These are phyloP conservation scores for Chaetodon trifasciatus DNA, from an alignment of 2,797 vertebrate species.

Conservation along the genomic window DNA sequence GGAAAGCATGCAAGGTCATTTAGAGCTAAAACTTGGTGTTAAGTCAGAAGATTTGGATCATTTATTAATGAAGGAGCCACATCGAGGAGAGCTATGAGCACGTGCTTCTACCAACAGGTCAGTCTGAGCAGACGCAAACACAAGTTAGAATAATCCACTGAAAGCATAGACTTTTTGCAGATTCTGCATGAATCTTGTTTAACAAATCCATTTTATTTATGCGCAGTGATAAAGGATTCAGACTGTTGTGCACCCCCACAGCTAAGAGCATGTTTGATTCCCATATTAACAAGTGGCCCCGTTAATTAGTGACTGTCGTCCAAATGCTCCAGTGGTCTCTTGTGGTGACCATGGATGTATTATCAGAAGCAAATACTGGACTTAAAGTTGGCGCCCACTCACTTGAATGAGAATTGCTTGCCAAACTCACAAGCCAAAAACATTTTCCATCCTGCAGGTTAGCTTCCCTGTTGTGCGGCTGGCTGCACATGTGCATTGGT, in stretches of 20 bases:
- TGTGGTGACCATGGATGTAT: background rate
- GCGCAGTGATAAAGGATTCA: no score
- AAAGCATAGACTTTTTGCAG: background rate
- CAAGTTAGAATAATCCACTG: background rate
- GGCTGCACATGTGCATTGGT: background rate
- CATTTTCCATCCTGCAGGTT: background rate
- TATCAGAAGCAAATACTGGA: background rate
- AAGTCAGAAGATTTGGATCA: background rate
- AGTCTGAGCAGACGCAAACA: background rate
- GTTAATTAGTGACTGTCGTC: background rate
- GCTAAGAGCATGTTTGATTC: background rate
- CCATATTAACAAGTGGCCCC: background rate
- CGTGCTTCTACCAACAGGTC: background rate
- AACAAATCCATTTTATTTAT: background rate
- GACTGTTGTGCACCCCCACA: background rate
- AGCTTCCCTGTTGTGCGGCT: background rate
- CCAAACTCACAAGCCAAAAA: background rate
- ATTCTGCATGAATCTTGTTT: background rate
- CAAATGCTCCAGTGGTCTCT: background rate
- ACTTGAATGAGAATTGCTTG: background rate
- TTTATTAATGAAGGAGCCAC: slow-evolving; percentile 5
- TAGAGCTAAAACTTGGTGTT: background rate
- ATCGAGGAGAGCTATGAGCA: background rate
- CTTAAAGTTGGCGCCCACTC: background rate
- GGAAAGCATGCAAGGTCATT: background rate